A percentile compares a stretch with the other conserved stretches of the same genome.
These are phyloP conservation scores for Elymnias hypermnestra DNA, from an alignment of 1,140 invertebrate genomes.

Conservation along the genomic window DNA sequence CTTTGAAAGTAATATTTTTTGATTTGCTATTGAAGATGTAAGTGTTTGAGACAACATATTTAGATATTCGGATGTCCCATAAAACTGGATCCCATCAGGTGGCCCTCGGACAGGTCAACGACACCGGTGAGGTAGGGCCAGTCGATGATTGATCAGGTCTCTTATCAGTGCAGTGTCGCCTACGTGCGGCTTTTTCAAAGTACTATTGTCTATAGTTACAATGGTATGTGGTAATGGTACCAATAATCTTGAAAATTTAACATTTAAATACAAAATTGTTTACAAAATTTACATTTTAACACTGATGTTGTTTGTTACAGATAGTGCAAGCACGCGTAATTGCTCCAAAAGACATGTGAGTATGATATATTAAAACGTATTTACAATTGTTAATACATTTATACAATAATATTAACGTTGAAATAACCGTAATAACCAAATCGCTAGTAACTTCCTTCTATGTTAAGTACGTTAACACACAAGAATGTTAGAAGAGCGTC, in stretches of 20 bases:
- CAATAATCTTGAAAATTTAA: constrained; percentile 6
- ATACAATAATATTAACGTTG: too few species aligned
- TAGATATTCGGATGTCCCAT: constrained; percentile 40
- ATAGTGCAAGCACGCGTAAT: constrained; percentile 27
- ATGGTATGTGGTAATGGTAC: constrained; percentile 42
- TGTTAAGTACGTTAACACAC: too few species aligned
- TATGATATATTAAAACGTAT: constrained; percentile 5
- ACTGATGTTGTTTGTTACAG: constrained; percentile 46
- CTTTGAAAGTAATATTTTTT: constrained; percentile 22
- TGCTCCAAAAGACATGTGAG: constrained; percentile 44
- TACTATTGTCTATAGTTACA: constrained; percentile 55
- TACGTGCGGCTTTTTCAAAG: constrained; percentile 67
- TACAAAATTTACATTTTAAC: too few species aligned
- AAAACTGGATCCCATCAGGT: constrained; percentile 62
- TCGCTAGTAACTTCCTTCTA: too few species aligned
- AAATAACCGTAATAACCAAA: too few species aligned
- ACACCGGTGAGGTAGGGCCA: constrained; percentile 63
- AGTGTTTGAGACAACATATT: too few species aligned
- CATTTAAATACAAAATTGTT: constrained; percentile 1
- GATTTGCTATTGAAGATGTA: too few species aligned
- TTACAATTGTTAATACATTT: neutral
- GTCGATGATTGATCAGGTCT: constrained; percentile 67
- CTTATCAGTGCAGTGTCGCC: constrained; percentile 64
- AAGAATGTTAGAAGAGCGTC: too few species aligned
- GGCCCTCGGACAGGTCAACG: constrained; percentile 51